Base-by-base conservation (phyloP, 2,888 invertebrate genomes). In the Gryllus longicercus region DNA sequence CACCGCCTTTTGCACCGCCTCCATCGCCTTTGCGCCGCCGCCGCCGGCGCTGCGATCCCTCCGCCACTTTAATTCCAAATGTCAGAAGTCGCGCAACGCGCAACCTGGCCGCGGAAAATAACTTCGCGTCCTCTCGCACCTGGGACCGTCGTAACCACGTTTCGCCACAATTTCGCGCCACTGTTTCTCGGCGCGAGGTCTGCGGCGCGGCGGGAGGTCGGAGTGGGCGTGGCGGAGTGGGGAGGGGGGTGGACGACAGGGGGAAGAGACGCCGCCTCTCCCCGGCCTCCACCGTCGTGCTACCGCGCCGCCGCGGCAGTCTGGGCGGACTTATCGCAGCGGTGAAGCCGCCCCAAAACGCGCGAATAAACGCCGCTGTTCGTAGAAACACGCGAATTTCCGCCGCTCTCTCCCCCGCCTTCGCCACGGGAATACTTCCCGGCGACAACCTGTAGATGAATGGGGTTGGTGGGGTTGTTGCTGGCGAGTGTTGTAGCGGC, bases 61-160 rank as follows among this genome's bases (percentile, higher is more conserved):
- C 63, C 63, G 18, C 63, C 63, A 63, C 63, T 63, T 63, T 63
- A 14, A 63, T 63, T 63, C 18, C 63, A 63, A 63, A 63, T 18
- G 63, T 63, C 63, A 4, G 18, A 63, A 63, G 63, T 63, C 63
- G 63, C 63, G 63, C 25, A 38, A 38, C 25, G 18, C 63, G 63
- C 63, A 63, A 63, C 63, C 63, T 16, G 63, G 63, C 14, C 63
- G 63, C 63, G 63, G 63, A 63, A 63, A 63, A 63, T 63, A 63
- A 63, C 63, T 63, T 63, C 18, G 63, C 25, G 63, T 2, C 63
- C 63, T 14, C 63, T 14, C 63, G 63, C 63, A 63, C 63, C 63
- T 63, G 63, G 63, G 63, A 63, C 63, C 63, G 63, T 14, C 14
- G 63, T 63, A 63, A 63, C 63, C 14, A 16, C 63, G 18, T 63